Evolutionary conservation across 2,113 vertebrate species (phyloP).

Genomic region (Silurus asotus): DNA sequence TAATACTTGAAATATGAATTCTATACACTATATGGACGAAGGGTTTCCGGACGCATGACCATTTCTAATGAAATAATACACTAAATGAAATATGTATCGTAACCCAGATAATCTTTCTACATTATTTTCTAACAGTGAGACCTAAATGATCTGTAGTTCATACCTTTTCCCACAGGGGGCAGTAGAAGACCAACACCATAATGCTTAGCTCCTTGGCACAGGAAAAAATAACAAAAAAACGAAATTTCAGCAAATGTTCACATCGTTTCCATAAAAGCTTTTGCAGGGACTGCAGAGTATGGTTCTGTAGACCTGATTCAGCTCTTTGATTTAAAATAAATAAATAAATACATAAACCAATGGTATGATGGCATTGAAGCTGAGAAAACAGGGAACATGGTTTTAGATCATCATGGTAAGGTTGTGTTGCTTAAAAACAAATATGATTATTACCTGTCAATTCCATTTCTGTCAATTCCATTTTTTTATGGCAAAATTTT

Average conservation of each 20-base stretch:
- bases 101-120: not conserved
- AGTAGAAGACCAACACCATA: constrained; percentile 37
- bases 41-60: no score
- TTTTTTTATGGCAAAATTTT: not conserved
- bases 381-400: not conserved
- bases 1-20: no score
- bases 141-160: constrained; percentile 41
- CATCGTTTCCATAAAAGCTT: not conserved
- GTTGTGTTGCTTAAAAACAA: not conserved
- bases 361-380: not conserved
- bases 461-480: no score
- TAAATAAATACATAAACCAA: not conserved
- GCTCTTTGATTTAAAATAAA: not conserved
- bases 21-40: no score
- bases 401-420: not conserved
- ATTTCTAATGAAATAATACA: not conserved
- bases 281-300: not conserved
- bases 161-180: constrained; percentile 57
- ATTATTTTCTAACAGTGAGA: not conserved
- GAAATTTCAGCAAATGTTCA: not conserved
- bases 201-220: not conserved
- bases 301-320: not conserved
- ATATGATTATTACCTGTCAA: not conserved
- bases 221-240: not conserved
- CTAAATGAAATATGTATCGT: no score